Percentiles rank a stretch among this genome's conserved stretches.
Evolutionary conservation across 2,888 invertebrate genomes (phyloP).

Genomic region (Eupithecia subfuscata): DNA sequence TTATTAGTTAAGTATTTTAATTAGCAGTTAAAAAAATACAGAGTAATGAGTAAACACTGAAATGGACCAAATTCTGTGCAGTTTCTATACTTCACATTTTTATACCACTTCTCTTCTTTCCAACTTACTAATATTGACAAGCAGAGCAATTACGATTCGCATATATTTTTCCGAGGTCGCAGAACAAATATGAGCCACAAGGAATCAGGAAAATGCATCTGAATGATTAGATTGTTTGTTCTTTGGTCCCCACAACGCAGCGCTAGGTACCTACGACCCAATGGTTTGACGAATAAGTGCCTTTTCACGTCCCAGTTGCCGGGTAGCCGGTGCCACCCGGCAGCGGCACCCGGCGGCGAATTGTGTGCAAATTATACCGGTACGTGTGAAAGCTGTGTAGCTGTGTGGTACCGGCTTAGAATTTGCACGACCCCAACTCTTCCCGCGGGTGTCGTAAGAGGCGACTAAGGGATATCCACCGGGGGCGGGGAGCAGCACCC

Average conservation of each 20-base stretch:
- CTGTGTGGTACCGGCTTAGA: too few species aligned
- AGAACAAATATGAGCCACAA: background rate
- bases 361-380: too few species aligned
- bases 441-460: too few species aligned
- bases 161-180: background rate
- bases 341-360: too few species aligned
- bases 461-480: too few species aligned
- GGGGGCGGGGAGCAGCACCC: too few species aligned
- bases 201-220: conserved; percentile 6
- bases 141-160: background rate
- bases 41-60: background rate
- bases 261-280: conserved; percentile 43
- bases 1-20: background rate
- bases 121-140: background rate
- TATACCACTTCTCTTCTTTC: background rate
- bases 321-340: too few species aligned
- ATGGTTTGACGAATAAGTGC: conserved; percentile 59
- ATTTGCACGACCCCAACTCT: too few species aligned
- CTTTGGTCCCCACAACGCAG: background rate
- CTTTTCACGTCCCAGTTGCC: too few species aligned
- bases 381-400: too few species aligned
- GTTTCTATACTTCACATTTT: too few species aligned
- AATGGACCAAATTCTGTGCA: background rate
- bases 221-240: background rate
- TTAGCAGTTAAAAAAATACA: background rate